Evolutionary conservation across 64 coral and sea anemone genomes (phyloP), one percentile per base, ranked within the genome.

Genomic region (Montipora efflorescens): DNA sequence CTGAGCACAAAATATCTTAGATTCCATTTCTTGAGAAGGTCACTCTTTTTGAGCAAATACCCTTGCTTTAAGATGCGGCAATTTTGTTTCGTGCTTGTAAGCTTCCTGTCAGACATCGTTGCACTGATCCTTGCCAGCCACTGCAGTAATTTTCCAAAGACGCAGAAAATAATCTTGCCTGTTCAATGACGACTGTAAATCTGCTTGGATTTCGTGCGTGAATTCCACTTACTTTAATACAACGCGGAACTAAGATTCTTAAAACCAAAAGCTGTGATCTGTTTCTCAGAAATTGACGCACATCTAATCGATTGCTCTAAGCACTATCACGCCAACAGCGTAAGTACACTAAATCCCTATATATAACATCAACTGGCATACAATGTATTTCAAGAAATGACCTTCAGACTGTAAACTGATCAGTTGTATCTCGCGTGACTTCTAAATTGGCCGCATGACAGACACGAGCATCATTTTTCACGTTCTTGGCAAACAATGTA

Each of bases 11-110:
- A 98, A 68, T 98, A 98, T 57, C 96, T 85, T 7, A 92, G 80
- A 78, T 98, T 84, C 96, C 96, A 98, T 23, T 98, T 93, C 69
- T 95, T 98, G 6, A 98, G 87, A 77, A 95, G 58, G 5, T 98
- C 96, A 67, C 96, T 90, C 85, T 98, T 93, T 61, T 98, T 98
- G 18, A 95, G 69, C n/a, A 98, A 75, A 74, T 98, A 98, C 4
- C 96, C 96, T 61, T 94, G 76, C 74, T 95, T 95, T 8, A 76
- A 81, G 2, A 95, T 57, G 7, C 72, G 23, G 23, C 49, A 43
- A 47, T 73, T 72, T 21, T 82, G 79, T 74, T 91, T 49, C 76
- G 14, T 67, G 45, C 67, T 82, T 59, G 64, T 83, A 5, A 25
- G 78, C 79, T 73, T 75, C 44, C n/a, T 49, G 13, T 78, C 19